Conservation (phyloP, 2,113 vertebrate genomes). For the Lonchura striata region DNA sequence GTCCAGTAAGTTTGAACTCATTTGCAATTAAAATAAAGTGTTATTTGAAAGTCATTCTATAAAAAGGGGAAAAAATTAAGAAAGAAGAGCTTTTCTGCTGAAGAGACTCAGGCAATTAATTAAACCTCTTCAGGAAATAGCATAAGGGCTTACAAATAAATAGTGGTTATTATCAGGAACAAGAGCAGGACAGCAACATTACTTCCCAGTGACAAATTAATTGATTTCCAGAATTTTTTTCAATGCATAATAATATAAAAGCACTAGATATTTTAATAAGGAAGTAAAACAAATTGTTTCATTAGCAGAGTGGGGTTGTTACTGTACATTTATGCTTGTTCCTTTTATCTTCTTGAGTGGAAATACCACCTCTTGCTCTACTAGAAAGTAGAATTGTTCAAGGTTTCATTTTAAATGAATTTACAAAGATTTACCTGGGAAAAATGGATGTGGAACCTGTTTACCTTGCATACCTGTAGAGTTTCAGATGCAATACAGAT, state of each 20-base stretch:
- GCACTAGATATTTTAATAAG: not conserved
- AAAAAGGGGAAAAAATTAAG: not conserved
- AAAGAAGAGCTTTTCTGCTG: slow-evolving; percentile 22
- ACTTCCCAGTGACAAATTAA: slow-evolving; percentile 6
- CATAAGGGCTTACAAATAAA: slow-evolving; percentile 33
- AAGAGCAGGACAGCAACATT: not conserved
- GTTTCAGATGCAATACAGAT: too few species aligned
- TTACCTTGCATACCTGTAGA: not conserved
- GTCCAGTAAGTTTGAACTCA: slow-evolving; percentile 28
- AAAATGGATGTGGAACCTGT: not conserved
- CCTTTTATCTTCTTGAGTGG: not conserved
- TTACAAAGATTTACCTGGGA: not conserved
- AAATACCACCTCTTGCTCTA: not conserved
- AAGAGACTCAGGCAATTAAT: slow-evolving; percentile 37
- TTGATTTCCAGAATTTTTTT: not conserved
- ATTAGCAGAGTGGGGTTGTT: not conserved
- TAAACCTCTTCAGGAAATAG: slow-evolving; percentile 39
- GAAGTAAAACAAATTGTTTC: not conserved
- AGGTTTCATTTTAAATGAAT: not conserved
- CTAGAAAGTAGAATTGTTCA: not conserved
- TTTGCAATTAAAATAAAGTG: slow-evolving; percentile 51
- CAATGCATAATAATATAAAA: not conserved
- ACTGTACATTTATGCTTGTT: not conserved
- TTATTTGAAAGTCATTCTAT: slow-evolving; percentile 39
- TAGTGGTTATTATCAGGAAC: slow-evolving; percentile 8